Base-by-base conservation (phyloP, 2,888 invertebrate genomes). In the Noctua fimbriata region DNA sequence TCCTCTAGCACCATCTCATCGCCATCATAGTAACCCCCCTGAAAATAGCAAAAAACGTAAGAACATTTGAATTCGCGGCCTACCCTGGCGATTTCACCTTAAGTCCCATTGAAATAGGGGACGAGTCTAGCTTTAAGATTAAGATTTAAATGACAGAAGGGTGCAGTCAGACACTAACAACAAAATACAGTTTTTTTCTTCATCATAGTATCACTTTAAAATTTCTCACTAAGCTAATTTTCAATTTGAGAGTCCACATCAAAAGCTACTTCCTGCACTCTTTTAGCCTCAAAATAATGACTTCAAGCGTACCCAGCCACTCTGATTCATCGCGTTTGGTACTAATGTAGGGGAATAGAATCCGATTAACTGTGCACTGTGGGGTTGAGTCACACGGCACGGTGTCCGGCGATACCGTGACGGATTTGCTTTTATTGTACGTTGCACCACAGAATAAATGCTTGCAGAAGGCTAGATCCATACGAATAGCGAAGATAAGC, bases 271-370 rank as follows among this genome's bases (percentile, higher is more conserved):
- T 41, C 5, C 21, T 28, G 28, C 18, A 16, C 41, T 60, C 44
- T 66, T 55, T 5, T n/a, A 47, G 41, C 72, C 47, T 74, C 73
- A 73, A 77, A 72, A 73, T 85, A 79, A 79, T 85, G 75, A 82
- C 49, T 79, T 70, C 12, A 36, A 82, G 28, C 24, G 32, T 69
- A 81, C 75, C 44, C 72, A 58, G 73, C 44, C 65, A 81, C 79
- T 84, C 82, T 82, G 88, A 88, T 87, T 88, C 86, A 86, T 88
- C 81, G 82, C 84, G 83, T 87, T 88, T 85, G 87, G 85, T 89
- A 89, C 90, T 91, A 92, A 92, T 93, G 90, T 89, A 83, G 90
- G 92, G 92, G 90, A 88, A 90, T 90, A 89, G 90, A 92, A 93
- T 93, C 90, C 91, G 93, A 92, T 93, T 93, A 93, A 90, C 91